A percentile compares a stretch with the other conserved stretches of the same genome.
These are phyloP conservation scores for Orestias chungarensis DNA, from an alignment of 2,797 vertebrate genomes.

Conservation along the genomic window DNA sequence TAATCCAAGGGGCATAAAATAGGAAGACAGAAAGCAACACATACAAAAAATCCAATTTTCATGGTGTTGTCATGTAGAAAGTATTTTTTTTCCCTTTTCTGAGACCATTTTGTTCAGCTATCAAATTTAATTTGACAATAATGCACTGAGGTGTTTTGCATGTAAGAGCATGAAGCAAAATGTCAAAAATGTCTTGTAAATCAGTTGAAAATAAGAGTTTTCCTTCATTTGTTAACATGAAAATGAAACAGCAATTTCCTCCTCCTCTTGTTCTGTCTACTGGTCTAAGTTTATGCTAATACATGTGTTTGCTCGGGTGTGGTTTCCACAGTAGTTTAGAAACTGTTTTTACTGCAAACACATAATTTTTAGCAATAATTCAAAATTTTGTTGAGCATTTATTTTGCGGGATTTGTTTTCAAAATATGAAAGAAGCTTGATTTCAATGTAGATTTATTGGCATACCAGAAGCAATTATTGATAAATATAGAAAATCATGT, in stretches of 20 bases:
- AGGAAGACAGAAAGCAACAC: conserved; percentile 29
- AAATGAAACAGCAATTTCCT: conserved; percentile 45
- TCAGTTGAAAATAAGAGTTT: conserved; percentile 47
- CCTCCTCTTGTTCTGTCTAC: conserved; percentile 38
- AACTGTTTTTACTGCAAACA: conserved; percentile 26
- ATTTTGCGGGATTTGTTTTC: conserved; percentile 1
- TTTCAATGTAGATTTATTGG: background rate
- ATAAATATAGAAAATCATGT: background rate
- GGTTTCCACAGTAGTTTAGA: conserved; percentile 14
- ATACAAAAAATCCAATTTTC: conserved; percentile 46
- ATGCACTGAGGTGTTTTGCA: conserved; percentile 51
- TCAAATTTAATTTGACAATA: conserved; percentile 63
- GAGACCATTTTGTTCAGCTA: conserved; percentile 39
- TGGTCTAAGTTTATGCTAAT: conserved; percentile 37
- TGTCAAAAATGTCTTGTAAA: conserved; percentile 55
- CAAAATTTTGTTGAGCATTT: conserved; percentile 17
- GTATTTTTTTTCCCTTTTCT: conserved; percentile 33
- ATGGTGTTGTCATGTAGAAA: conserved; percentile 31
- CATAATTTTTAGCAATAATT: conserved; percentile 26
- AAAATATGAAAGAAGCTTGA: background rate
- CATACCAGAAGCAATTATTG: background rate
- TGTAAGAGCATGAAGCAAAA: conserved; percentile 47
- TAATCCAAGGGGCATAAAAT: conserved; percentile 24
- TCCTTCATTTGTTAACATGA: conserved; percentile 51
- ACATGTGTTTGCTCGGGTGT: conserved; percentile 27